Percentiles rank a stretch among this genome's conserved stretches.
phyloP scores from a whole-genome alignment of 2,797 vertebrate species.

The Cephalopachus bancanus region DNA sequence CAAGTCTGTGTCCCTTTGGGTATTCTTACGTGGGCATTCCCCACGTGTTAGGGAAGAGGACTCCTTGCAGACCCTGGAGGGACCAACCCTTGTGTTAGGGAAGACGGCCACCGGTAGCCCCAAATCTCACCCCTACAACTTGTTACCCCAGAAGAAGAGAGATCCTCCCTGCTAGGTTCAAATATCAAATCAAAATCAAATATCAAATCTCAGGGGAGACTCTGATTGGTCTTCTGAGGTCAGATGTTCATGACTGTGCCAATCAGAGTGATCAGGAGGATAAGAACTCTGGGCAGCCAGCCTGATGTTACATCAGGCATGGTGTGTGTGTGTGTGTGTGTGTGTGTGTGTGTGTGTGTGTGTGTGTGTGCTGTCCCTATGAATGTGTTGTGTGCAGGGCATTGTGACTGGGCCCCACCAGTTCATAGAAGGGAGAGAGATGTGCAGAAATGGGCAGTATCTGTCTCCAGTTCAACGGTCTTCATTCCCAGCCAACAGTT shows the following conservation, averaged over 20 bases:
- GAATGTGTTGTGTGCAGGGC: neutral
- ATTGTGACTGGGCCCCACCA: neutral
- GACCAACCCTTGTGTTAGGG: too few species aligned
- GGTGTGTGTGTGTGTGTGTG: too few species aligned
- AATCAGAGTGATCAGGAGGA: neutral
- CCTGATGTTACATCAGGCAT: fast-evolving
- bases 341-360: neutral
- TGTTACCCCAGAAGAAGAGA: neutral
- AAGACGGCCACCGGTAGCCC: neutral
- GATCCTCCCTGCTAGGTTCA: neutral
- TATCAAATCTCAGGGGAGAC: neutral
- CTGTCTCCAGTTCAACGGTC: neutral
- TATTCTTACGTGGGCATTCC: neutral
- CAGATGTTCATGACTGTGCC: neutral
- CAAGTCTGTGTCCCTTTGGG: neutral
- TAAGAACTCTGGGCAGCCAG: neutral
- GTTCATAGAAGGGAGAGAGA: neutral
- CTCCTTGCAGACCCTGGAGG: too few species aligned
- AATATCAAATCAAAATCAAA: neutral
- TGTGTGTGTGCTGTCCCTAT: neutral
- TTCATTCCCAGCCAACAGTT: neutral
- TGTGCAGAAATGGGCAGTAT: neutral
- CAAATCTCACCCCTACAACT: neutral
- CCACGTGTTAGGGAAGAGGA: neutral
- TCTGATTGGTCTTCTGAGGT: neutral